These are phyloP conservation scores for Microcebus jonahi DNA, from an alignment of 2,113 vertebrate species.

Conservation along the genomic window DNA sequence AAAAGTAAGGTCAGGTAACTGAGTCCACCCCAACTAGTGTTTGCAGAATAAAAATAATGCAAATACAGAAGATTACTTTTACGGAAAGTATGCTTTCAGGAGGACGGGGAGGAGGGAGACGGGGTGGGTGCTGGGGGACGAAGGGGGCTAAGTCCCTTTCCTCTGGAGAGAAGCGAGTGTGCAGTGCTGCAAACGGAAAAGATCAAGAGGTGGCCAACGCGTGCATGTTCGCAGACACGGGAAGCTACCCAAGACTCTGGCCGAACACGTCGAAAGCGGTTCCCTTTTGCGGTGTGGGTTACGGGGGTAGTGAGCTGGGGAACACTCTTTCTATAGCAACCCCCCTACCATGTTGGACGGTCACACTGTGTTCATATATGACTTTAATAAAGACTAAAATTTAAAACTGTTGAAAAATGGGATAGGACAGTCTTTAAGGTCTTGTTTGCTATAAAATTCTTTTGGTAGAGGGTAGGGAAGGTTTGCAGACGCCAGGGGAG, in stretches of 20 bases:
- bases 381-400: neutral
- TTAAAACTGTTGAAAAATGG: neutral
- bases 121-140: neutral
- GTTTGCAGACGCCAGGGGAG: rapidly evolving
- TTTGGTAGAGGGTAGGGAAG: neutral
- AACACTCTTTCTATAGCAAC: neutral
- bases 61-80: neutral
- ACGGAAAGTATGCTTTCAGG: neutral
- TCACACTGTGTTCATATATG: neutral
- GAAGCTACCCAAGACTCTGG: neutral
- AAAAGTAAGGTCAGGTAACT: neutral
- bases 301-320: neutral
- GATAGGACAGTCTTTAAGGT: neutral
- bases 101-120: neutral
- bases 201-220: neutral
- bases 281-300: neutral
- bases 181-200: neutral
- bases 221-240: neutral
- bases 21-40: neutral
- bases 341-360: neutral
- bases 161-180: neutral
- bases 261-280: neutral
- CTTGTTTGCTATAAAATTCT: neutral
- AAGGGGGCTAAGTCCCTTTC: neutral
- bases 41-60: neutral